Conservation (phyloP, 2,113 vertebrate species). For the Heteronetta atricapilla region DNA sequence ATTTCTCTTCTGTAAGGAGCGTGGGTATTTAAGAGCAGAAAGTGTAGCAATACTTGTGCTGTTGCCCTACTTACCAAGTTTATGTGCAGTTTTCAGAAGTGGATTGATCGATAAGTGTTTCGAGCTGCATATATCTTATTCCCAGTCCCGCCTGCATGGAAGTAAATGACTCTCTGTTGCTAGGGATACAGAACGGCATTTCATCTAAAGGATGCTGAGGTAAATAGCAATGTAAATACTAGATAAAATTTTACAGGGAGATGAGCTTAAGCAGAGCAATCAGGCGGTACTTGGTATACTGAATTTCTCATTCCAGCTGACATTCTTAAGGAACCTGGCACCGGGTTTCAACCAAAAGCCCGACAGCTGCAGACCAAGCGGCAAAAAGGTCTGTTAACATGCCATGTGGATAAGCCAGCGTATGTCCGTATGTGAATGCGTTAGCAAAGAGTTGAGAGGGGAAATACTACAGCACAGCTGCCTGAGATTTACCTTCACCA, state of each 20-base stretch:
- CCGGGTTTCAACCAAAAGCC: constrained; percentile 23
- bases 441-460: not conserved
- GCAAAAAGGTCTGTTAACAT: not conserved
- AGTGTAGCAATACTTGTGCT: not conserved
- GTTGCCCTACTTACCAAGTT: not conserved
- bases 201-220: not conserved
- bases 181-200: not conserved
- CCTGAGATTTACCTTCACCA: not conserved
- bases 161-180: not conserved
- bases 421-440: not conserved
- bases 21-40: not conserved
- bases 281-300: not conserved
- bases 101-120: not conserved
- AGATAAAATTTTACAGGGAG: not conserved
- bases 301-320: not conserved
- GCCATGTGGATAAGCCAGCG: not conserved
- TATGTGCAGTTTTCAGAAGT: not conserved
- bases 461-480: not conserved
- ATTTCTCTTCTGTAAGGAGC: not conserved
- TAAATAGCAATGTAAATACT: not conserved
- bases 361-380: not conserved
- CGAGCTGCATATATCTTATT: not conserved
- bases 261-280: not conserved
- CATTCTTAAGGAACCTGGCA: not conserved
- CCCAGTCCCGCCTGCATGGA: not conserved